These are phyloP conservation scores for Hoplias malabaricus DNA, from an alignment of 2,113 vertebrate species.

Conservation along the genomic window DNA sequence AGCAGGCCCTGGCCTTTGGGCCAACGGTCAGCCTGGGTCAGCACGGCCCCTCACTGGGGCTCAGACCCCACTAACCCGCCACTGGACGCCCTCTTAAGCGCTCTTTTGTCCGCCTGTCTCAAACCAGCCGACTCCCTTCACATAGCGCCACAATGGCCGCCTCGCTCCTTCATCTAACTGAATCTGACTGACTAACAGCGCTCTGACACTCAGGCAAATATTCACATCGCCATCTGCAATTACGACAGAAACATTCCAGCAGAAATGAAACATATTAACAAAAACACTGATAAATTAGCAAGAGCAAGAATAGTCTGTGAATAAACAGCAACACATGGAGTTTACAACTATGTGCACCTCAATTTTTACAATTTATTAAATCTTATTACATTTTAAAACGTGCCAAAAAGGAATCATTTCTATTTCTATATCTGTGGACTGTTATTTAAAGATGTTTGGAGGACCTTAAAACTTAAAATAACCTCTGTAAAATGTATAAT, in stretches of 20 bases:
- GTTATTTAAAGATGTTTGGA: too few relatives aligned
- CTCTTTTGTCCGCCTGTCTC: conserved; percentile 78
- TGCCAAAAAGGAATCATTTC: too few relatives aligned
- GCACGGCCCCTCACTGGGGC: conserved; percentile 72
- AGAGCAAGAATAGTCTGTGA: not conserved
- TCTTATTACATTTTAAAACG: too few relatives aligned
- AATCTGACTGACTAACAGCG: conserved; percentile 27
- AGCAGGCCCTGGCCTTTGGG: conserved; percentile 77
- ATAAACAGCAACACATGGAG: too few relatives aligned
- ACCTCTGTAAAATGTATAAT: too few relatives aligned
- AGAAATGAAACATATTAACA: not conserved
- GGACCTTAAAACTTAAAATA: too few relatives aligned
- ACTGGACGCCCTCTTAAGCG: conserved; percentile 78
- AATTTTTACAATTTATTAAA: too few relatives aligned
- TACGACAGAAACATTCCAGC: not conserved
- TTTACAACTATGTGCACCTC: too few relatives aligned
- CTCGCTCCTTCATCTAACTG: conserved; percentile 36
- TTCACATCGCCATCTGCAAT: not conserved
- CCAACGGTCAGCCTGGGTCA: conserved; percentile 86
- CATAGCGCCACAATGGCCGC: conserved; percentile 58
- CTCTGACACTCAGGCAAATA: conserved; percentile 15
- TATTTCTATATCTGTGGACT: too few relatives aligned
- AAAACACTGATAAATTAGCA: not conserved
- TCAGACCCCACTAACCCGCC: conserved; percentile 74
- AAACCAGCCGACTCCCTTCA: conserved; percentile 67